A percentile compares a stretch with the other conserved stretches of the same genome.
These are phyloP conservation scores for Tarsius wallacei DNA, from an alignment of 2,797 vertebrate species.

Conservation along the genomic window DNA sequence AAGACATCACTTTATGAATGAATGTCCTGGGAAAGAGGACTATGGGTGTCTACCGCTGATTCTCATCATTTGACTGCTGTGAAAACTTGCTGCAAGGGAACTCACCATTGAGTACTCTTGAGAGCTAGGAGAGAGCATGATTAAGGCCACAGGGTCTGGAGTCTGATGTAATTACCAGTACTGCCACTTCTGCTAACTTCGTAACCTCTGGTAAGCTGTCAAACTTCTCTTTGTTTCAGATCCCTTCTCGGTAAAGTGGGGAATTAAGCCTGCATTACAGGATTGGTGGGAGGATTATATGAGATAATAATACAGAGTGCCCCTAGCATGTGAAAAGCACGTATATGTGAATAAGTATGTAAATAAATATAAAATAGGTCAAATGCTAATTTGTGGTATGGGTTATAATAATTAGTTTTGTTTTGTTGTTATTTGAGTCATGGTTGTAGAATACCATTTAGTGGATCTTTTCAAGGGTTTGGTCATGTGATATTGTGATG, in stretches of 20 bases:
- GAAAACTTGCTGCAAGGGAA: not conserved
- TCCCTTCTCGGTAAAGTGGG: not conserved
- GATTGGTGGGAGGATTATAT: not conserved
- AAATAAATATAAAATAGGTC: not conserved
- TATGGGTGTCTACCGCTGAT: not conserved
- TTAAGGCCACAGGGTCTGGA: not conserved
- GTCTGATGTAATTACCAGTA: not conserved
- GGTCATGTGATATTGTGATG: not conserved
- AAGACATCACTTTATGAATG: not conserved
- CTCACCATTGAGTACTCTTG: not conserved
- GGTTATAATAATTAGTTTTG: not conserved
- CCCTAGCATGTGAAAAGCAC: not conserved
- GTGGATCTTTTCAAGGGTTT: not conserved
- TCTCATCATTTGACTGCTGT: not conserved
- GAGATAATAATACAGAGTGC: not conserved
- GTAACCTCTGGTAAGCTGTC: not conserved
- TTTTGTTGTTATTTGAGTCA: constrained; percentile 45
- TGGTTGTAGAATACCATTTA: not conserved
- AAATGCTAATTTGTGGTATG: not conserved
- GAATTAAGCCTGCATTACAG: not conserved
- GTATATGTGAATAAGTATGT: too few species aligned
- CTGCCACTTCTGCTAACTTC: not conserved
- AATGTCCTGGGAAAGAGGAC: not conserved
- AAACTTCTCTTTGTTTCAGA: not conserved
- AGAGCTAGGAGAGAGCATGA: not conserved